Evolutionary conservation across 1,140 invertebrate species (phyloP).

Genomic region (Pantala flavescens): DNA sequence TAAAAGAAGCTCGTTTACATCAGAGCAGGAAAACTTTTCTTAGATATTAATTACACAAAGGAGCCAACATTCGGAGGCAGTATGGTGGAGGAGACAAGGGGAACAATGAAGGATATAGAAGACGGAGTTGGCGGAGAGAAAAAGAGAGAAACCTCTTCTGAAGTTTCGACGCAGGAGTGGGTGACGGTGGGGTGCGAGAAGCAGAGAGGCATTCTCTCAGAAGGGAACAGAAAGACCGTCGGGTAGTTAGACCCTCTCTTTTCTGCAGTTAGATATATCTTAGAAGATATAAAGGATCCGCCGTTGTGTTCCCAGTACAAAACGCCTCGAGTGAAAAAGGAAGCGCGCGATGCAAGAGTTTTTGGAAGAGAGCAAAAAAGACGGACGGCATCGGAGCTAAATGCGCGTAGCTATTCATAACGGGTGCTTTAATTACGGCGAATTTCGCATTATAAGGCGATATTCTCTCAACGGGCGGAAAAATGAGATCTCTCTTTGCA

Average conservation of each 20-base stretch:
- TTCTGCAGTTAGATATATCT: conserved; percentile 8
- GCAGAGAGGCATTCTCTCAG: neutral
- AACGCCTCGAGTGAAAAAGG: neutral
- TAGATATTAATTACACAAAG: too few species aligned
- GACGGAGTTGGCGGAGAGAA: neutral
- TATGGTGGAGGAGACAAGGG: too few species aligned
- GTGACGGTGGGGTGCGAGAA: neutral
- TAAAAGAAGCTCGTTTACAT: too few species aligned
- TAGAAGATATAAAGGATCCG: neutral
- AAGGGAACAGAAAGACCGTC: too few species aligned
- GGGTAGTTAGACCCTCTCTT: neutral
- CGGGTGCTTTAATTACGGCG: too few species aligned
- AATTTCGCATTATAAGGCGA: too few species aligned
- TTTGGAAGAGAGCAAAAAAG: neutral
- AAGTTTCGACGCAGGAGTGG: neutral
- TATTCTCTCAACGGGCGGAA: too few species aligned
- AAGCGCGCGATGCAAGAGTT: neutral
- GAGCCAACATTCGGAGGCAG: too few species aligned
- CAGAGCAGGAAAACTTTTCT: too few species aligned
- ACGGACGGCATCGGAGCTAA: neutral
- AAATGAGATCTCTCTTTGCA: too few species aligned
- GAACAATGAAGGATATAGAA: too few species aligned
- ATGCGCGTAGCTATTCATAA: too few species aligned
- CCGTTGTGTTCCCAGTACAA: neutral
- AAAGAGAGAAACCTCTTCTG: neutral